These are phyloP conservation scores for Leptopterna dolabrata DNA, from an alignment of 2,888 invertebrate species.

Conservation along the genomic window DNA sequence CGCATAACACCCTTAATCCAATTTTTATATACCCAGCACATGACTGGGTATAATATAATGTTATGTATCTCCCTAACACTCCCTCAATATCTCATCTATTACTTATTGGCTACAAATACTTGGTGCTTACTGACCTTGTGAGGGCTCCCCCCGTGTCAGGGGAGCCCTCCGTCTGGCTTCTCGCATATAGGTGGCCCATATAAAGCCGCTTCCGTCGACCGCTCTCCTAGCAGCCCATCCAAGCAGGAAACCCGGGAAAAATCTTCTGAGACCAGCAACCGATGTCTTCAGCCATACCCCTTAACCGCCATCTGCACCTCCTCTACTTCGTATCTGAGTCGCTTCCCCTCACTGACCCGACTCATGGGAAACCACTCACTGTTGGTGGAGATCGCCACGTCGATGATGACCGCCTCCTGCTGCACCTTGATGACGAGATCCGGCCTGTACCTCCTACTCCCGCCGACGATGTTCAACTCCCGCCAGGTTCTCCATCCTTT, in stretches of 20 bases:
- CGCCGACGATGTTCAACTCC: background rate
- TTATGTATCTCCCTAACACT: too few relatives aligned
- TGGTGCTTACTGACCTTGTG: slow-evolving; percentile 14
- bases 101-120: too few relatives aligned
- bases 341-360: background rate
- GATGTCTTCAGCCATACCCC: background rate
- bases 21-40: too few relatives aligned
- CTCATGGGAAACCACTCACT: background rate
- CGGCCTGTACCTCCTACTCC: background rate
- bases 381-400: background rate
- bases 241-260: background rate
- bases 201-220: background rate
- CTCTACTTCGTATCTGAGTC: background rate
- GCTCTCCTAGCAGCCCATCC: background rate
- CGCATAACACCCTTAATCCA: too few relatives aligned
- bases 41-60: too few relatives aligned
- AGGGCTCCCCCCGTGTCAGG: background rate
- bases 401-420: background rate
- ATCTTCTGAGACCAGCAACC: too few relatives aligned
- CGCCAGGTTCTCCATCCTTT: background rate
- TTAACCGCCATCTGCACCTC: background rate
- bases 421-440: background rate
- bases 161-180: too few relatives aligned
- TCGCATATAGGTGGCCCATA: background rate
- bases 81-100: too few relatives aligned